These are phyloP conservation scores for Paratilapia polleni DNA, from an alignment of 2,113 vertebrate species.

Conservation along the genomic window DNA sequence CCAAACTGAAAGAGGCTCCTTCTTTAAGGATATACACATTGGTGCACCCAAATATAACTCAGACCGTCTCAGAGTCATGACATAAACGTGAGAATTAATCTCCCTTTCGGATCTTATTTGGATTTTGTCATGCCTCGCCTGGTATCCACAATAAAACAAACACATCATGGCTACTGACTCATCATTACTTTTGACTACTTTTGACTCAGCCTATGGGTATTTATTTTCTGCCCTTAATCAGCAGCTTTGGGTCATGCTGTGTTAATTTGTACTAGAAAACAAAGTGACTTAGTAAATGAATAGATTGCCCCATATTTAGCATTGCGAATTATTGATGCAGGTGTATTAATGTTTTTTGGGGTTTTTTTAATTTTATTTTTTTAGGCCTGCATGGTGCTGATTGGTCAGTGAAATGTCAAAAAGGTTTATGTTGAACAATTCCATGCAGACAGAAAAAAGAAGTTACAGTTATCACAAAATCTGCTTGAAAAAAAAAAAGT, in stretches of 20 bases:
- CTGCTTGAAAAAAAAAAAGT: neutral
- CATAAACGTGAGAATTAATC: neutral
- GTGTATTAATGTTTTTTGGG: neutral
- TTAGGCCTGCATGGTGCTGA: neutral
- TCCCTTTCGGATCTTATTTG: constrained; percentile 12
- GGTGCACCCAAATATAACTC: neutral
- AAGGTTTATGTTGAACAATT: neutral
- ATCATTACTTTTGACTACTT: constrained; percentile 36
- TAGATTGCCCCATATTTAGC: neutral
- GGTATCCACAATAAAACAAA: constrained; percentile 30
- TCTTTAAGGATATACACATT: neutral
- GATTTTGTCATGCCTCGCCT: constrained; percentile 11
- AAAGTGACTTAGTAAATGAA: neutral
- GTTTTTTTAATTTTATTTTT: too few species aligned
- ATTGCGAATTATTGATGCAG: neutral
- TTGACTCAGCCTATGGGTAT: neutral
- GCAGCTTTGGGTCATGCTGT: neutral
- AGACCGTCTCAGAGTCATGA: neutral
- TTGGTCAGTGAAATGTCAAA: neutral
- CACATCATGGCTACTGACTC: constrained; percentile 11
- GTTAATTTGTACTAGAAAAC: neutral
- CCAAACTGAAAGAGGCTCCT: neutral
- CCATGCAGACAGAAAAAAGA: neutral
- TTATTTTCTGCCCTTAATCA: constrained; percentile 28
- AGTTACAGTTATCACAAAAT: neutral